phyloP scores from a whole-genome alignment of 2,113 vertebrate genomes.

The Labeo rohita region DNA sequence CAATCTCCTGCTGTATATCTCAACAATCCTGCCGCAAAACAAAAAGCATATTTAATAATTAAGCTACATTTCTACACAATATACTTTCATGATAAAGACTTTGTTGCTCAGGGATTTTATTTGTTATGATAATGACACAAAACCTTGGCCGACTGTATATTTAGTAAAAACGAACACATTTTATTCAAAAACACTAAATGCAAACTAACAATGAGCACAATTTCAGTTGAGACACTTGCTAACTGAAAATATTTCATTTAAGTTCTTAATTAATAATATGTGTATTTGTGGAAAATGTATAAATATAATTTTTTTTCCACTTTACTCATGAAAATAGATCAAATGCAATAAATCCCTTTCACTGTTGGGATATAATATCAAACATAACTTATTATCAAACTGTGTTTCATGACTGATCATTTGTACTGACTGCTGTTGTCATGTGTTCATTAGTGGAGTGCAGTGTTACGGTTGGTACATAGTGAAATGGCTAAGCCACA shows the following conservation, averaged over 20 bases:
- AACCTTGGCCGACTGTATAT: neutral
- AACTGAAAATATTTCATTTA: neutral
- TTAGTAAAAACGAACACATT: neutral
- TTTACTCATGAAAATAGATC: neutral
- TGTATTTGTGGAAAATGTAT: neutral
- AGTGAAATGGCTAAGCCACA: slow-evolving; percentile 65
- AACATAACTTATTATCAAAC: neutral
- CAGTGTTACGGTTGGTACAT: neutral
- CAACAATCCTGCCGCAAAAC: slow-evolving; percentile 85
- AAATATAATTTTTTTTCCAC: neutral
- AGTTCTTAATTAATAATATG: neutral
- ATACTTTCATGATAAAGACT: neutral
- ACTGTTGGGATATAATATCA: neutral
- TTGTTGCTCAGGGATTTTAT: neutral
- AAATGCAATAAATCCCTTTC: neutral
- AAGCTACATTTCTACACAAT: neutral
- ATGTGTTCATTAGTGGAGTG: neutral
- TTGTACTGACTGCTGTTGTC: neutral
- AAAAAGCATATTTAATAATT: neutral
- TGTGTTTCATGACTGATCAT: neutral
- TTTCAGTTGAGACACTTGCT: neutral
- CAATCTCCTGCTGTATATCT: slow-evolving; percentile 96
- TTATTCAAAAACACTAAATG: neutral
- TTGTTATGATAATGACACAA: neutral
- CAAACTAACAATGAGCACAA: neutral